These are phyloP conservation scores for Oxyruncus cristatus DNA, from an alignment of 2,113 vertebrate species.

Conservation along the genomic window DNA sequence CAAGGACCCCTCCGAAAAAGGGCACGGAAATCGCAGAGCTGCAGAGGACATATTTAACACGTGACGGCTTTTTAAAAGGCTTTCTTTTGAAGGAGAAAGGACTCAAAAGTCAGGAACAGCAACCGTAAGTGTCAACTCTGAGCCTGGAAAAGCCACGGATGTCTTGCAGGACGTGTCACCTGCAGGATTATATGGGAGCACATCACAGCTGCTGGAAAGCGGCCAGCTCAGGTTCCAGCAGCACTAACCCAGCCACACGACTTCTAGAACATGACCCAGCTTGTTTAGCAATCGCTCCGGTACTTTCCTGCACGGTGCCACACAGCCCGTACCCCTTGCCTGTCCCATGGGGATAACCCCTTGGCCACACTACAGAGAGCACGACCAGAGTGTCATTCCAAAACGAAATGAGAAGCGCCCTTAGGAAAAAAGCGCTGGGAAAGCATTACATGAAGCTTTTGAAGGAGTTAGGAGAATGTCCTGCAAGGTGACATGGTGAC, in stretches of 20 bases:
- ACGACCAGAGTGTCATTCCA: neutral
- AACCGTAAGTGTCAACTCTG: fast-evolving
- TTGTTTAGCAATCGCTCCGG: neutral
- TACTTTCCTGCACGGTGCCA: neutral
- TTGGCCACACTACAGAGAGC: fast-evolving
- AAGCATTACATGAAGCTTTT: neutral
- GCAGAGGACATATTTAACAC: fast-evolving
- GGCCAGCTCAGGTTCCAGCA: neutral
- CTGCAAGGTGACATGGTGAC: neutral
- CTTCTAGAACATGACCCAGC: constrained; percentile 45
- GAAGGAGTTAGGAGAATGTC: neutral
- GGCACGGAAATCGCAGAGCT: neutral
- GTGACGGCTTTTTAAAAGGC: fast-evolving
- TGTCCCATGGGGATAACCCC: neutral
- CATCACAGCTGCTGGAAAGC: neutral
- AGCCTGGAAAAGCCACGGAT: fast-evolving
- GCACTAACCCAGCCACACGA: neutral
- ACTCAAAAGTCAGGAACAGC: neutral
- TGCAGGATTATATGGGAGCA: fast-evolving
- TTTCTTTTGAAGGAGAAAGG: neutral
- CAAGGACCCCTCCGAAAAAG: neutral
- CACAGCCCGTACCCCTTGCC: fast-evolving
- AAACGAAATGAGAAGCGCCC: neutral
- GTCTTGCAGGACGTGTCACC: neutral
- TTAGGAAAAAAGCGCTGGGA: neutral